A percentile compares a stretch with the other conserved stretches of the same genome.
Conservation (phyloP, 2,797 vertebrate genomes). For the Rhinichthys osculus region DNA sequence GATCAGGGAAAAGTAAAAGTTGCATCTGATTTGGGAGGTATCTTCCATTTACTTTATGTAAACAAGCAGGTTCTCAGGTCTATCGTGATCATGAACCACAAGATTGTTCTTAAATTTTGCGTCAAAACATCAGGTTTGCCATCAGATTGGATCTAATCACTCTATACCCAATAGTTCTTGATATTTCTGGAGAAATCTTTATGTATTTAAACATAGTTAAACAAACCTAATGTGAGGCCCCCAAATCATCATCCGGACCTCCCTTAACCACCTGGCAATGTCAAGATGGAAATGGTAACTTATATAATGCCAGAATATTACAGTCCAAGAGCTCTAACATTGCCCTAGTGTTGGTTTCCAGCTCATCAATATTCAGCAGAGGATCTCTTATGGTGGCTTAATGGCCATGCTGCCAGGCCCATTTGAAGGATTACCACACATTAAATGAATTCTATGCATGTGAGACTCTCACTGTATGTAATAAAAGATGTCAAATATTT, state of each 20-base stretch:
- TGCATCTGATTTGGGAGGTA: constrained; percentile 25
- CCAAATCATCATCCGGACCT: constrained; percentile 30
- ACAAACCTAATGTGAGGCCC: constrained; percentile 36
- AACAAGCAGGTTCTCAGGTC: constrained; percentile 1
- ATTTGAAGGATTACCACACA: constrained; percentile 15
- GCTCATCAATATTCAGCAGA: constrained; percentile 58
- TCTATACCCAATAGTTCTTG: not conserved
- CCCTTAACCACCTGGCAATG: constrained; percentile 28
- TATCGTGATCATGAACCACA: constrained; percentile 3
- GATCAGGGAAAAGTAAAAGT: constrained; percentile 34
- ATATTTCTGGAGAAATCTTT: constrained; percentile 19
- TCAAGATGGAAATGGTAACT: constrained; percentile 10
- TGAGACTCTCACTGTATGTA: not conserved
- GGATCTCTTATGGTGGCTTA: constrained; percentile 57
- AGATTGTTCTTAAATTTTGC: not conserved
- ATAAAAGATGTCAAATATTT: not conserved
- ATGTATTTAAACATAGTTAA: constrained; percentile 10
- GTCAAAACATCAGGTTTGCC: constrained; percentile 24
- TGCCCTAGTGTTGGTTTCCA: constrained; percentile 40
- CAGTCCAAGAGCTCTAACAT: constrained; percentile 30
- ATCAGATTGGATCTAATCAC: not conserved
- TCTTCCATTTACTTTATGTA: not conserved
- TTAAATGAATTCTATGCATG: not conserved
- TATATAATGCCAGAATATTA: constrained; percentile 33
- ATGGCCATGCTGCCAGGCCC: constrained; percentile 52